Base-by-base conservation (phyloP, 2,113 vertebrate genomes). In the Ia io region DNA sequence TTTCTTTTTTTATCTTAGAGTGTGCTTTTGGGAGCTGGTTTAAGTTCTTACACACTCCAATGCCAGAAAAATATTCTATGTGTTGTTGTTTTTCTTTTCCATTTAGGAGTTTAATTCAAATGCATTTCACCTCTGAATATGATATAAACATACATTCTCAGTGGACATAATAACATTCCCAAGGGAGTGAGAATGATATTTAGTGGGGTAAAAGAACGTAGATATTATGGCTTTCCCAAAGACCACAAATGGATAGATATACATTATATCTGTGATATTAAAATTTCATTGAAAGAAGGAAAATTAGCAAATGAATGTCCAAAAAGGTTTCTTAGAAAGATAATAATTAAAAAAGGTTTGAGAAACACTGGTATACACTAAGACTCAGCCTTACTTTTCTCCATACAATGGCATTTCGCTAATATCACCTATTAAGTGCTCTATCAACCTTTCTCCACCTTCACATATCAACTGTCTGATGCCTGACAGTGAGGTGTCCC, bases 221-320 rank as follows among this genome's bases (percentile, higher is more conserved):
- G 44, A 28, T 76, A 44, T 73, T 88, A 20, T 67, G 30, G 30
- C 35, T 23, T 42, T 70, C 44, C 53, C 9, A 86, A 86, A 76
- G 6, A 13, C 18, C 44, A 87, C 61, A 92, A 51, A 71, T 5
- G 84, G 9, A 35, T 42, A 92, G 16, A 42, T 37, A 78, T 47
- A 67, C 25, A 67, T 23, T n/a, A 23, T 74, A 74, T 35, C 40
- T 86, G n/a, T 53, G 42, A 1, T 35, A 51, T 42, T 90, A 59
- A 90, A 86, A 82, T 93, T 73, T 80, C n/a, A 93, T 20, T 61
- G 25, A 93, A 87, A 74, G 40, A 28, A 84, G 13, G 47, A 71
- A 61, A 84, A 78, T 42, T 42, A 51, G 42, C 20, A 7, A 40
- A 12, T 35, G 49, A 56, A 76, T 30, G 10, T 80, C 3, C 49